Percentiles rank a stretch among this genome's conserved stretches.
These are phyloP conservation scores for Sebastes nivosus DNA, from an alignment of 2,797 vertebrate species.

Conservation along the genomic window DNA sequence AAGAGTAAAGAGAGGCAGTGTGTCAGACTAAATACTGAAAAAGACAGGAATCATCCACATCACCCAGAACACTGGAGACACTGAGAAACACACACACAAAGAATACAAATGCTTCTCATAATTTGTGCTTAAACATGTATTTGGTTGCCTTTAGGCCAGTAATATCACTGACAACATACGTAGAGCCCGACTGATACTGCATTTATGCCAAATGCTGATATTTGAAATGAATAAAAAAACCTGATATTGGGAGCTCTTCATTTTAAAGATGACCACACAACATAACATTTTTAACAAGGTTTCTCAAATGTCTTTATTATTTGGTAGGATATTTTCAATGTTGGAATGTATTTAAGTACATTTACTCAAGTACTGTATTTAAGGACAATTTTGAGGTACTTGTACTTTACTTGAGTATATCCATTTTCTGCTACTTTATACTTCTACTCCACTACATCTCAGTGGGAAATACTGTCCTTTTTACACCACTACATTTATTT, in stretches of 20 bases:
- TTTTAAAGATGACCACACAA: too few relatives aligned
- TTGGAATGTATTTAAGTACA: too few relatives aligned
- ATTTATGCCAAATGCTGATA: not conserved
- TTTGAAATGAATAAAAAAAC: not conserved
- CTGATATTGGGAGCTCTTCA: not conserved
- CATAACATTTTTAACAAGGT: not conserved
- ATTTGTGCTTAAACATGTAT: not conserved
- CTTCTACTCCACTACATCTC: too few relatives aligned
- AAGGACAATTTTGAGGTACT: too few relatives aligned
- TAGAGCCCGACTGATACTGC: not conserved
- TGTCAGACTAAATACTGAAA: not conserved
- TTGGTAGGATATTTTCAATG: not conserved
- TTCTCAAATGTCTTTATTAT: not conserved
- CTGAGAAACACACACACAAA: not conserved
- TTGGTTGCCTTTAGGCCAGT: not conserved
- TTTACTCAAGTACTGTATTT: too few relatives aligned
- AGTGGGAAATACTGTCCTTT: too few relatives aligned
- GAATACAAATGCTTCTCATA: not conserved
- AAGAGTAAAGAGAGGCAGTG: not conserved
- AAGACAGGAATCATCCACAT: not conserved
- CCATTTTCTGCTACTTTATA: too few relatives aligned
- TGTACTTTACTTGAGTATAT: too few relatives aligned
- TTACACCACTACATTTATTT: too few relatives aligned
- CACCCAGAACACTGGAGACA: not conserved
- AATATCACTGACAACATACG: not conserved